Conservation (phyloP, 1,140 invertebrate species). For the Bombus consobrinus region DNA sequence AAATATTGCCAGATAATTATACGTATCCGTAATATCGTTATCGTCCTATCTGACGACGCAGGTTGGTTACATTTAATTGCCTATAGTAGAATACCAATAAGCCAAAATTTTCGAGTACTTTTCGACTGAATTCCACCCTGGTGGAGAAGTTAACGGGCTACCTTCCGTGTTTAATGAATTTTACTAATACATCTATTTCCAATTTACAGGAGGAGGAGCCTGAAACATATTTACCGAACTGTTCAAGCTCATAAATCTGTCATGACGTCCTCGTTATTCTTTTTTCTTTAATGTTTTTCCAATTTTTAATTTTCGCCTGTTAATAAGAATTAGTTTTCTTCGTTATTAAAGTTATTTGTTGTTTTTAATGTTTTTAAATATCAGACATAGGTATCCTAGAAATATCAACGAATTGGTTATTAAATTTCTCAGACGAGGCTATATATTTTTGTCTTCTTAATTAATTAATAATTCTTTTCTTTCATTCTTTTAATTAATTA, state of each 20-base stretch:
- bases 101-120: not conserved
- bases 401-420: not conserved
- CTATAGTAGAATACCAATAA: not conserved
- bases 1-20: not conserved
- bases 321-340: not conserved
- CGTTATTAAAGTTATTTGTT: not conserved
- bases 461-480: too few species aligned
- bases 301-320: not conserved
- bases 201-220: not conserved
- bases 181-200: not conserved
- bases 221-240: not conserved
- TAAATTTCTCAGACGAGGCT: not conserved
- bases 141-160: not conserved
- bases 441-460: not conserved
- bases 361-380: not conserved
- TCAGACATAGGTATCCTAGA: not conserved
- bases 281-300: not conserved
- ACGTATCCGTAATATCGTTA: not conserved
- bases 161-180: not conserved
- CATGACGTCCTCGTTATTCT: too few species aligned
- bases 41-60: not conserved
- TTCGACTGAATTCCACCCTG: not conserved
- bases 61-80: not conserved
- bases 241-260: not conserved
- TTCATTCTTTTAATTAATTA: not conserved